These are phyloP conservation scores for Rhadinocentrus ornatus DNA, from an alignment of 2,797 vertebrate species.

Conservation along the genomic window DNA sequence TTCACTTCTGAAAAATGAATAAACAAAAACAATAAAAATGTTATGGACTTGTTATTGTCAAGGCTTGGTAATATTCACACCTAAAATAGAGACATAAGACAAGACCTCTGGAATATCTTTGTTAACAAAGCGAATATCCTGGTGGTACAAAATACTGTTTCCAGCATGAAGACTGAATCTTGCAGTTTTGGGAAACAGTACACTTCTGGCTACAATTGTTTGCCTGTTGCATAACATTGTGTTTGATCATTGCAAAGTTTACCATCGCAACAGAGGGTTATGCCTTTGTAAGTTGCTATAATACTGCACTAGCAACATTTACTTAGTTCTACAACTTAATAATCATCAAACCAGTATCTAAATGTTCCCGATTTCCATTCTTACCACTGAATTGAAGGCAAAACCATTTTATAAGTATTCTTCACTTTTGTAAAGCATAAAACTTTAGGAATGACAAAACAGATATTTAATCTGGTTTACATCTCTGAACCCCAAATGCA, in stretches of 20 bases:
- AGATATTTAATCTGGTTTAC: slow-evolving; percentile 6
- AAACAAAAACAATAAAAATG: too few species aligned
- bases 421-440: neutral
- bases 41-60: too few species aligned
- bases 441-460: neutral
- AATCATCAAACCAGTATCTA: neutral
- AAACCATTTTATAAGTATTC: neutral
- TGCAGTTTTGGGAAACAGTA: slow-evolving; percentile 54
- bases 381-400: neutral
- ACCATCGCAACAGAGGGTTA: slow-evolving; percentile 30
- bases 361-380: neutral
- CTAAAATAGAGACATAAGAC: neutral
- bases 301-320: too few species aligned
- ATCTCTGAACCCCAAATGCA: neutral
- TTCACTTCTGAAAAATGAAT: too few species aligned
- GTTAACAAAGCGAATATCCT: too few species aligned
- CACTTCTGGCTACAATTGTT: slow-evolving; percentile 45
- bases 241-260: slow-evolving; percentile 74
- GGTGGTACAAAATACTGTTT: neutral
- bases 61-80: neutral
- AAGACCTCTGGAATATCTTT: neutral
- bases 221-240: slow-evolving; percentile 70
- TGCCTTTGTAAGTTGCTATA: neutral
- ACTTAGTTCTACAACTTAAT: too few species aligned
- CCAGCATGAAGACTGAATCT: slow-evolving; percentile 2